Evolutionary conservation across 2,797 vertebrate species (phyloP).

Genomic region (Cichlasoma orientale): DNA sequence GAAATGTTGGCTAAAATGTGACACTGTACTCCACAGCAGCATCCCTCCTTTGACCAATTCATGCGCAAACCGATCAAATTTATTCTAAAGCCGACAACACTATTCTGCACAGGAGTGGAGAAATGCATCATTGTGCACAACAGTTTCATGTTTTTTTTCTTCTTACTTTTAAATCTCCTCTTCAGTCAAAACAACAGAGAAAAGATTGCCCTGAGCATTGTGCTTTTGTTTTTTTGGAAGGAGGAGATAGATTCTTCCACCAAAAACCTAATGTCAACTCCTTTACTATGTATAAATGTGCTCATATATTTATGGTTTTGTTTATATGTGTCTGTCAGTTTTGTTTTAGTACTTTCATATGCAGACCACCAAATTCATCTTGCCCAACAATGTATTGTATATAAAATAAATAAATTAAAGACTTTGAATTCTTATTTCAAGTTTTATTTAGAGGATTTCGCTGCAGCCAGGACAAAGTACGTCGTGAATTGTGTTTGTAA

Average conservation of each 20-base stretch:
- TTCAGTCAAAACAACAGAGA: neutral
- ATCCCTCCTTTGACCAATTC: neutral
- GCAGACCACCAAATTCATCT: neutral
- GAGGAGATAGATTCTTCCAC: neutral
- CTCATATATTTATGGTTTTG: neutral
- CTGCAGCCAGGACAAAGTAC: neutral
- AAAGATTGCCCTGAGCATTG: neutral
- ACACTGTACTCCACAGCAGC: neutral
- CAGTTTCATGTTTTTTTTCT: neutral
- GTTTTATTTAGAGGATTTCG: neutral
- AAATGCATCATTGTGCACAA: neutral
- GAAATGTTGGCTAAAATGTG: conserved; percentile 23
- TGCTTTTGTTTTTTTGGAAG: neutral
- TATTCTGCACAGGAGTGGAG: neutral
- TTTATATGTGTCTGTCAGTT: neutral
- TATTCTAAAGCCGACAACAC: conserved; percentile 2
- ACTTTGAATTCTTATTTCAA: neutral
- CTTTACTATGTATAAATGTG: neutral
- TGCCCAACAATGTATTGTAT: neutral
- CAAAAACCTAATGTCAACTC: neutral
- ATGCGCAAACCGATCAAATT: conserved; percentile 2
- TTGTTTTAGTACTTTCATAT: neutral
- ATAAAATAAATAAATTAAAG: neutral
- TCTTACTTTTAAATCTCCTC: neutral
- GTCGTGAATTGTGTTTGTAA: no score